Evolutionary conservation across 2,888 invertebrate genomes (phyloP), one percentile per base, ranked within the genome.

Genomic region (Chaetoderma sp.): DNA sequence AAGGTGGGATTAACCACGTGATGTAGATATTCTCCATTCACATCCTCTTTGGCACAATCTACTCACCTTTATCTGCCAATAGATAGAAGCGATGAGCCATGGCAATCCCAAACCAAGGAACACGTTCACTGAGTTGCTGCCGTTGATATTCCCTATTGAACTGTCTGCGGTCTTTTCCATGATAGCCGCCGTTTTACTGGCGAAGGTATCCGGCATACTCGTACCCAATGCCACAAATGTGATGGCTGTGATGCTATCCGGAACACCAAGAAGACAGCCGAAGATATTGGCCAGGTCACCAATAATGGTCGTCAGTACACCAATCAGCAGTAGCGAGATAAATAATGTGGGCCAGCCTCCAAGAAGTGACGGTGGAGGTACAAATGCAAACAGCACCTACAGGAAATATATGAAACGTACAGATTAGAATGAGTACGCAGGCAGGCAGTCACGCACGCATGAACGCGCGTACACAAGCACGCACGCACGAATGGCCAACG

Each of bases 61-160:
- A 52, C 55, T 72, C 66, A 81, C 82, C 79, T 82, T 72, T 39
- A 64, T 63, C n/a, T 72, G 65, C 79, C 79, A 78, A 78, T 89
- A 90, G 45, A 89, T 83, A 30, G 89, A 83, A 27, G 90, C 90
- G 23, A 90, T 86, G 18, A 89, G 72, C 90, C 90, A 91, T 0
- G 90, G 90, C 56, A 90, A 81, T 8, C 90, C 90, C 3, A 91
- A 86, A 49, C 91, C 91, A 45, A 91, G 87, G 80, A 90, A 90
- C 16, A 91, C 90, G 77, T 90, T 91, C 44, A 91, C 90, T 2
- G 90, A 89, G 79, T 90, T 91, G 75, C 89, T 89, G 33, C 90
- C 90, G 42, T 90, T 90, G 23, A 91, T 88, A 76, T 90, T 90
- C 25, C 90, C 90, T 36, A 91, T 87, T 1, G 90, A 89, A 71